These are phyloP conservation scores for Falco biarmicus DNA, from an alignment of 2,797 vertebrate genomes.

Conservation along the genomic window DNA sequence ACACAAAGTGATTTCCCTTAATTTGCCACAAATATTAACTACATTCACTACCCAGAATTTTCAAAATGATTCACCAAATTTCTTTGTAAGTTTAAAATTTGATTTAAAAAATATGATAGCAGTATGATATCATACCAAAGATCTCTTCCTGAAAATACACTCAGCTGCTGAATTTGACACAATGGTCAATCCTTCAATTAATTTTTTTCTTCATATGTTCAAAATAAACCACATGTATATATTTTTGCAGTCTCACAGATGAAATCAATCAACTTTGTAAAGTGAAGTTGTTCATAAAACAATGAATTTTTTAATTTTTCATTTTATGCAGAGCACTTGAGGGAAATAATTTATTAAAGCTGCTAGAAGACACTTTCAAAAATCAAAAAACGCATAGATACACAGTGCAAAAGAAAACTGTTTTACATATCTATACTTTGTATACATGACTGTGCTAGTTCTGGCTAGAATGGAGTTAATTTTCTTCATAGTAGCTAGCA, in stretches of 20 bases:
- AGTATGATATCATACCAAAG: neutral
- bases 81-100: neutral
- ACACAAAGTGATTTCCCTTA: neutral
- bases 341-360: neutral
- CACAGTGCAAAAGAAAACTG: neutral
- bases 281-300: neutral
- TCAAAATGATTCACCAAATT: neutral
- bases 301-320: neutral
- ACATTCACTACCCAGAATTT: neutral
- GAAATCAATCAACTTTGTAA: neutral
- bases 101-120: neutral
- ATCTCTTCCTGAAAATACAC: neutral
- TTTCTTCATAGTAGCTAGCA: too few species aligned
- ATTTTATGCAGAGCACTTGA: neutral
- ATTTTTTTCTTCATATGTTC: neutral
- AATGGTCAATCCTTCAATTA: neutral
- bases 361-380: neutral
- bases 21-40: neutral
- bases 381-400: neutral
- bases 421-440: neutral
- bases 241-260: neutral
- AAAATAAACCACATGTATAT: neutral
- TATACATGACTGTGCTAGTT: neutral
- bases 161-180: neutral
- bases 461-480: too few species aligned